Evolutionary conservation across 1,140 invertebrate genomes (phyloP).

Genomic region (Diplogasteroides magnus): DNA sequence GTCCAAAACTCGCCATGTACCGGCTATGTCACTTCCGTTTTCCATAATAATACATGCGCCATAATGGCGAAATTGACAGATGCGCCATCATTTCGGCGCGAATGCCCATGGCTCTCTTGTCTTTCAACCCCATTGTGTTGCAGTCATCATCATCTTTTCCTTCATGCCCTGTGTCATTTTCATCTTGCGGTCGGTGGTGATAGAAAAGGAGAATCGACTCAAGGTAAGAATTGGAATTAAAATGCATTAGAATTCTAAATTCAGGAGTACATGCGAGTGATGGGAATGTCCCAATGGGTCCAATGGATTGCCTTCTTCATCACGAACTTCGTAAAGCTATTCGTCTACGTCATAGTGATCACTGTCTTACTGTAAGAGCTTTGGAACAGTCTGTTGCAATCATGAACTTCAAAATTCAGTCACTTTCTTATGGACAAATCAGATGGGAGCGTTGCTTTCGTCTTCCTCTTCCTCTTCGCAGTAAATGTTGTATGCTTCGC

Average conservation of each 20-base stretch:
- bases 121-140: no score
- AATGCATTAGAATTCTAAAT: background rate
- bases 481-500: conserved; percentile 65
- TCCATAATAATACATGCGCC: no score
- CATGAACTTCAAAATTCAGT: background rate
- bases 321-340: conserved; percentile 69
- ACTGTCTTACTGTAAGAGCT: conserved; percentile 55
- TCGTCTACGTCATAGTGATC: conserved; percentile 63
- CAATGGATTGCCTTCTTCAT: conserved; percentile 79
- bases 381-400: background rate
- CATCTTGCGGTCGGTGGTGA: conserved; percentile 41
- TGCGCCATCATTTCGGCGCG: no score
- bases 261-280: conserved; percentile 78
- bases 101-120: no score
- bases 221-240: conserved; percentile 10
- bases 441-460: conserved; percentile 52
- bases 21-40: no score
- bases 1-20: background rate
- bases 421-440: conserved; percentile 5
- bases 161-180: conserved; percentile 50
- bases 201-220: conserved; percentile 45
- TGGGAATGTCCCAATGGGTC: conserved; percentile 75
- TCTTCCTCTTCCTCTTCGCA: conserved; percentile 64
- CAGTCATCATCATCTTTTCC: conserved; percentile 41
- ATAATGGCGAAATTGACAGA: no score